Evolutionary conservation across 2,888 invertebrate species (phyloP).

Genomic region (Lepidonotus clava): DNA sequence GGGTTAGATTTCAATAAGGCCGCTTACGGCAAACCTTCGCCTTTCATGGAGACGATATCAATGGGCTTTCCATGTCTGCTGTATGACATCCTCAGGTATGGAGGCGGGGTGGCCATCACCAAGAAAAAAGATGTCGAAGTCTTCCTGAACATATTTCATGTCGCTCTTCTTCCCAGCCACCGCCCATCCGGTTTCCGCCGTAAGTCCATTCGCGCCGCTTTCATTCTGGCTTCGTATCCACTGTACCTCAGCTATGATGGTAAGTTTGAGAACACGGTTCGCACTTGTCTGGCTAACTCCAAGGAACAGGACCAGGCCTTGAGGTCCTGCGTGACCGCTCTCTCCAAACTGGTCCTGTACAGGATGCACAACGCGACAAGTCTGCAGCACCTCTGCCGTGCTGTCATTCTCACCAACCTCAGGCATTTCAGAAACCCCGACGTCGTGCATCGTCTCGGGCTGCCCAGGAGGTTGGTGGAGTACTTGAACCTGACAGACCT

Average conservation of each 20-base stretch:
- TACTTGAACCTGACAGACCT: not conserved
- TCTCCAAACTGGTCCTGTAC: not conserved
- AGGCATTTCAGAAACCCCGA: not conserved
- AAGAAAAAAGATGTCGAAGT: not conserved
- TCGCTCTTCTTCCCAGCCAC: not conserved
- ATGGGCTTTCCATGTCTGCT: not conserved
- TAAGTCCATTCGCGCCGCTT: not conserved
- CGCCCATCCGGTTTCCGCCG: not conserved
- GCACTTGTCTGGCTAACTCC: not conserved
- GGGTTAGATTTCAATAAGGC: not conserved
- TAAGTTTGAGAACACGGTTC: not conserved
- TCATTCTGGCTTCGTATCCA: not conserved
- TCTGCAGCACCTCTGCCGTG: not conserved
- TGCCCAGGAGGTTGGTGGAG: not conserved
- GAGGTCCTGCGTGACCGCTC: not conserved
- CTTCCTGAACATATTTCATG: not conserved
- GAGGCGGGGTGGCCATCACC: not conserved
- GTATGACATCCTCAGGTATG: constrained; percentile 21
- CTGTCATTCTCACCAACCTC: not conserved
- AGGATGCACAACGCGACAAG: not conserved
- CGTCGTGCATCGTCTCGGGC: not conserved
- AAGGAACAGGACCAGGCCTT: not conserved
- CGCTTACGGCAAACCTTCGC: not conserved
- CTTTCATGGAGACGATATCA: not conserved
- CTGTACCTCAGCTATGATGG: not conserved